Conservation (phyloP, 2,888 invertebrate species). For the Tuta absoluta region DNA sequence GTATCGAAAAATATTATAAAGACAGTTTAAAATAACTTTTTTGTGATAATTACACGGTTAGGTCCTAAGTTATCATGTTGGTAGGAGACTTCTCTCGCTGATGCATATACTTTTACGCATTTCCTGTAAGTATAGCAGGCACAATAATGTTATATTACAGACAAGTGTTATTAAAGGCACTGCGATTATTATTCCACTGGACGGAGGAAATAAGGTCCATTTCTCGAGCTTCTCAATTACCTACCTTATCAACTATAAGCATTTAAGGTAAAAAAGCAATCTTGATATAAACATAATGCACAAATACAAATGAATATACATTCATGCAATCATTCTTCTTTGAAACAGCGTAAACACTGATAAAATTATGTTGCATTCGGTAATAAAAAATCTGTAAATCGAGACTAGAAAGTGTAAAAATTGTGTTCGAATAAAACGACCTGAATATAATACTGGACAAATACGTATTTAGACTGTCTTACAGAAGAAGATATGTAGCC, state of each 20-base stretch:
- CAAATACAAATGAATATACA: not conserved
- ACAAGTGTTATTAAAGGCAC: constrained; percentile 21
- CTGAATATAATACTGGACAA: constrained; percentile 36
- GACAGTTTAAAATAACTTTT: too few species aligned
- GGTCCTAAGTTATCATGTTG: not conserved
- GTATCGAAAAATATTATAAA: too few species aligned
- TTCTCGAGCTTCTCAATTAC: constrained; percentile 33
- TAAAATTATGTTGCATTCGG: constrained; percentile 6
- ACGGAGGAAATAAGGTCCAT: constrained; percentile 69
- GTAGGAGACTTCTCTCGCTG: not conserved
- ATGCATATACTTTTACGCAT: not conserved
- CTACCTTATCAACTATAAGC: constrained; percentile 27
- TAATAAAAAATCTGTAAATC: constrained; percentile 57
- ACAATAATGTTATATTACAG: constrained; percentile 11
- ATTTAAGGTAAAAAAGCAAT: constrained; percentile 23
- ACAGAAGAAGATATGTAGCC: not conserved
- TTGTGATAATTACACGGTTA: too few species aligned
- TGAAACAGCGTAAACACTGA: not conserved
- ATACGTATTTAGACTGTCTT: constrained; percentile 21
- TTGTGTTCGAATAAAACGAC: constrained; percentile 60
- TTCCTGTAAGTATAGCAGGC: not conserved
- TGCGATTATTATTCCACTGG: constrained; percentile 44
- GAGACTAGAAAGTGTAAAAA: constrained; percentile 77
- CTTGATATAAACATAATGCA: not conserved
- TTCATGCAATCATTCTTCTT: not conserved